Base-by-base conservation (phyloP, 2,113 vertebrate species). In the Parus major region DNA sequence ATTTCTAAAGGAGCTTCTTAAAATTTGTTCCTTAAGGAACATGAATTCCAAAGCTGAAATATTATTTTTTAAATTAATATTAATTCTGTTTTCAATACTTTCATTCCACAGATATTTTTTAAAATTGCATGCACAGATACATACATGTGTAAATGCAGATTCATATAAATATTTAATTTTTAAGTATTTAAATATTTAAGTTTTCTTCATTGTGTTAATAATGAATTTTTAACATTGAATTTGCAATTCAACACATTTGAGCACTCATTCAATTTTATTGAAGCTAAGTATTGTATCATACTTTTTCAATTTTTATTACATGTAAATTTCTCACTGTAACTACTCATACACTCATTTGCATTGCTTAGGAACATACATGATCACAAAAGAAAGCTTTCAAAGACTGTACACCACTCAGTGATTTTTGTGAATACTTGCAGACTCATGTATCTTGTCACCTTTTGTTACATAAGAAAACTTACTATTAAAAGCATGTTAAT, bases 91-190 rank as follows among this genome's bases (percentile, higher is more conserved):
- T 73, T 66, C 50, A 65, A 1, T 33, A 7, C 12, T 66, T 93
- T 63, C 10, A 36, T 75, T 90, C 11, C 25, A 60, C 19, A 16
- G 39, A 41, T 41, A 41, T 27, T 84, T 39, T 77, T 84, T 44
- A 82, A 79, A 44, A 12, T 31, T 75, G 13, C 1, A 2, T 41
- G 49, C 2, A n/a, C 3, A 88, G 18, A 59, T 33, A 59, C 10
- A 44, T 7, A 13, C 9, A 12, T 0, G 0, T 0, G 0, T 21
- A 10, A 7, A 0, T 3, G 2, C 10, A 31, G 15, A 47, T 2
- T 35, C 7, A 11, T 16, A 52, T 29, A 50, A 88, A 29, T 71
- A 77, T 47, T 77, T 84, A 5, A 73, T 53, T 66, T n/a, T 41
- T 70, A 39, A 39, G 36, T 39, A 39, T 39, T 39, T 29, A 50